phyloP scores from a whole-genome alignment of 1,140 invertebrate species.

The Procambarus virginalis region DNA sequence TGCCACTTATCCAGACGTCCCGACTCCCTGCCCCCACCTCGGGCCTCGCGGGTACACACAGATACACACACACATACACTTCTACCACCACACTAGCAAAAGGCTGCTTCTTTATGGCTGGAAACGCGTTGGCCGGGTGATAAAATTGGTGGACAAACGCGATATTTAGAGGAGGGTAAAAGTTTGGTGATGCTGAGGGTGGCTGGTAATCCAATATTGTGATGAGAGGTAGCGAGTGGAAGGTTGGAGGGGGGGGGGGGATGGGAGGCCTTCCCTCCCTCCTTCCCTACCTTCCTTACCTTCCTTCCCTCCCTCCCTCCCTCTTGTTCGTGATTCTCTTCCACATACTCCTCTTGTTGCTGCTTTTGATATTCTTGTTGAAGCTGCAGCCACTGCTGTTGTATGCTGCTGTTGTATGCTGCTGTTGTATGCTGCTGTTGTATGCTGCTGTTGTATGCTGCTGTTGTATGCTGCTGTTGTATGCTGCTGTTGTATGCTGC shows the following conservation, averaged over 20 bases:
- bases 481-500: too few relatives aligned
- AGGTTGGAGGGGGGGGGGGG: not conserved
- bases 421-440: too few relatives aligned
- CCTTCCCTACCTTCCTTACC: not conserved
- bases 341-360: too few relatives aligned
- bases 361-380: not conserved
- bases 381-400: not conserved
- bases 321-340: too few relatives aligned
- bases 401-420: not conserved
- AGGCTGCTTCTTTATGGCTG: too few relatives aligned
- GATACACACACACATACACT: too few relatives aligned
- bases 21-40: not conserved
- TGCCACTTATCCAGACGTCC: not conserved
- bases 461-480: too few relatives aligned
- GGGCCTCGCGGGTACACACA: not conserved
- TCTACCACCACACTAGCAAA: too few relatives aligned
- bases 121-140: not conserved
- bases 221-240: slow-evolving; percentile 30
- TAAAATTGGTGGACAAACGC: slow-evolving; percentile 9
- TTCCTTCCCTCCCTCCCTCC: not conserved
- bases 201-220: slow-evolving; percentile 48
- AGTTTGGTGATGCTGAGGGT: slow-evolving; percentile 34
- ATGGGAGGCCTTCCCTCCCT: not conserved
- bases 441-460: too few relatives aligned
- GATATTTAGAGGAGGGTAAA: slow-evolving; percentile 29